Base-by-base conservation (phyloP, 1,140 invertebrate genomes). In the Tetragnatha versicolor region DNA sequence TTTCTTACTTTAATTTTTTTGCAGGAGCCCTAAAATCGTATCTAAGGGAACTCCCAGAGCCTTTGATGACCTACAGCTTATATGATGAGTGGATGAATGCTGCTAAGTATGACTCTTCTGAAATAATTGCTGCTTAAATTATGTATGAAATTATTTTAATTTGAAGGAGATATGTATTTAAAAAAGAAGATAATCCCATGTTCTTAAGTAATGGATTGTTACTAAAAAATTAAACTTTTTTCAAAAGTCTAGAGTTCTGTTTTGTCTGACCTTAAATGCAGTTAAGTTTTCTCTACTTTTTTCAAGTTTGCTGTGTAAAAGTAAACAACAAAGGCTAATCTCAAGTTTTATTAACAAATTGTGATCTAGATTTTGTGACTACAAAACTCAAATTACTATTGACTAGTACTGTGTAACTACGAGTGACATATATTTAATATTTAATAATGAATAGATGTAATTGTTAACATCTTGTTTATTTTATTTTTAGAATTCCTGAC, bases 1-100 rank as follows among this genome's bases (percentile, higher is more conserved):
- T 27, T 17, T 31, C 10, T 0, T 51, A 14, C 7, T 35, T 22
- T 10, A 68, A 33, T 45, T 42, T 69, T 4, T 51, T 27, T 39
- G 0, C 17, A 81, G 80, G 80, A 25, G 80, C 72, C 37, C 87
- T 98, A 37, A 99, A 99, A 87, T 92, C 92, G 31, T 99, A 99
- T 85, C 88, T 99, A 66, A 88, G 98, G 70, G 96, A 98, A 85
- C 87, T 99, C 75, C 97, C 97, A 4, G 96, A 98, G 85, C 97
- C 97, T 20, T 86, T 99, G 51, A 87, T 99, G 73, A 98, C 96
- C 0, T 92, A 90, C 86, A 89, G 91, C 72, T 88, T 98, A 20
- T 96, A 98, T 86, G 90, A 92, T 79, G 92, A 97, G 82, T 98
- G 96, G 90, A 91, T 97, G 85, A 86, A 90, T 77, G 92, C 94